Conservation (phyloP, 2,888 invertebrate species). For the Silvanus unidentatus region DNA sequence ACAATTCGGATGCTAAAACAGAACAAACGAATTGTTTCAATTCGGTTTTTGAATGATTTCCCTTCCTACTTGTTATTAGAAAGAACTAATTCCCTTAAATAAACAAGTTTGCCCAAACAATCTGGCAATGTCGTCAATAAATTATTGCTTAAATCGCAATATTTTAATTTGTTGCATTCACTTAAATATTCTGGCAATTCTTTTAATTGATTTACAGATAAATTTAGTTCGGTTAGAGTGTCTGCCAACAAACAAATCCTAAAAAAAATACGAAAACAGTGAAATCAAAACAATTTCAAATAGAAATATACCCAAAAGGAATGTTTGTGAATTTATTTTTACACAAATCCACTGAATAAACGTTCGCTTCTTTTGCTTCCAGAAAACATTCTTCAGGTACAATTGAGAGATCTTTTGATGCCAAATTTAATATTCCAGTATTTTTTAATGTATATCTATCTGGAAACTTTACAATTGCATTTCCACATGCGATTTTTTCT, state of each 20-base stretch:
- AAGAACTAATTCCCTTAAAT: slow-evolving; percentile 72
- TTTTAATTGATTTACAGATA: slow-evolving; percentile 65
- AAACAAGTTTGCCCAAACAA: slow-evolving; percentile 56
- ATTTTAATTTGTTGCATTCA: slow-evolving; percentile 58
- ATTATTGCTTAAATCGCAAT: slow-evolving; percentile 73
- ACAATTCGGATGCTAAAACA: slow-evolving; percentile 55
- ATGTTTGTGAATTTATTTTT: slow-evolving; percentile 68
- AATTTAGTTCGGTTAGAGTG: slow-evolving; percentile 59
- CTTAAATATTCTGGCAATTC: slow-evolving; percentile 60
- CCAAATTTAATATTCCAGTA: slow-evolving; percentile 55
- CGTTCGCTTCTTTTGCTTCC: slow-evolving; percentile 64
- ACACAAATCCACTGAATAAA: slow-evolving; percentile 72
- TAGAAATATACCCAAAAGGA: slow-evolving; percentile 56
- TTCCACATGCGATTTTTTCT: background rate
- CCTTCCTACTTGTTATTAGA: slow-evolving; percentile 75
- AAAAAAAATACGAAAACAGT: slow-evolving; percentile 20
- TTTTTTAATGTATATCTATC: slow-evolving; percentile 52
- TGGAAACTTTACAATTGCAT: slow-evolving; percentile 23
- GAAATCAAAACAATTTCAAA: background rate
- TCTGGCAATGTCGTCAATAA: slow-evolving; percentile 58
- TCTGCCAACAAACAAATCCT: slow-evolving; percentile 51
- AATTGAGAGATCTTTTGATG: slow-evolving; percentile 55
- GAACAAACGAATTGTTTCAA: slow-evolving; percentile 2
- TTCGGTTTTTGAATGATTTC: slow-evolving; percentile 1
- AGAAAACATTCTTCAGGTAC: slow-evolving; percentile 69